Evolutionary conservation across 92 coral and sea anemone species (phyloP), one percentile per base, ranked within the genome.

Genomic region (Porites rus): DNA sequence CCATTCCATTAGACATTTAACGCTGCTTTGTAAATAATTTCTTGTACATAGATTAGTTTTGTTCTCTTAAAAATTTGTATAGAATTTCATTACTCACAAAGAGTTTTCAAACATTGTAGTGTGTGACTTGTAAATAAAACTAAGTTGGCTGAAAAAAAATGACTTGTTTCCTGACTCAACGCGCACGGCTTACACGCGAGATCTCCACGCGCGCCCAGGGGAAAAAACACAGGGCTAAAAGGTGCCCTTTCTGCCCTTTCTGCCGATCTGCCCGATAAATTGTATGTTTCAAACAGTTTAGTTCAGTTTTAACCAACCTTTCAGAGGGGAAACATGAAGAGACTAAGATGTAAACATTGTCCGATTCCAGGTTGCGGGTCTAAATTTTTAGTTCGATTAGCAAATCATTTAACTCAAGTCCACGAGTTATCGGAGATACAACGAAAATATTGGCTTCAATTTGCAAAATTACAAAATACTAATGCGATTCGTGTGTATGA

Each of bases 1-100:
- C 91, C 5, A 7, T 81, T 4, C 91, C 91, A 10, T 56, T 88
- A 28, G 91, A 88, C 25, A 87, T 73, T 63, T 87, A 72, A 20
- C 5, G 12, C 43, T 28, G 11, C 43, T 13, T 4, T 8, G 3
- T 24, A 11, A 3, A 8, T 24, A 14, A 69, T 28, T 25, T 25
- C 52, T 69, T 69, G 51, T 10, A 25, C 6, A 69, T 69, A 28
- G 74, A 8, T 69, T 31, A 3, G 24, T 22, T 22, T 22, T 22
- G 24, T 22, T 22, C 24, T 22, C 0, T 0, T 22, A 0, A 22
- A 22, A 22, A 22, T 38, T 9, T 38, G 51, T 14, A 13, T 25
- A 38, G 28, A 38, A 69, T 67, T 21, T 5, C 21, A 22, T 22
- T 8, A 31, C 51, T 24, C 11, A 2, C 25, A 24, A 25, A 10